Base-by-base conservation (phyloP, 2,888 invertebrate species). In the Monoplex corrugatus region DNA sequence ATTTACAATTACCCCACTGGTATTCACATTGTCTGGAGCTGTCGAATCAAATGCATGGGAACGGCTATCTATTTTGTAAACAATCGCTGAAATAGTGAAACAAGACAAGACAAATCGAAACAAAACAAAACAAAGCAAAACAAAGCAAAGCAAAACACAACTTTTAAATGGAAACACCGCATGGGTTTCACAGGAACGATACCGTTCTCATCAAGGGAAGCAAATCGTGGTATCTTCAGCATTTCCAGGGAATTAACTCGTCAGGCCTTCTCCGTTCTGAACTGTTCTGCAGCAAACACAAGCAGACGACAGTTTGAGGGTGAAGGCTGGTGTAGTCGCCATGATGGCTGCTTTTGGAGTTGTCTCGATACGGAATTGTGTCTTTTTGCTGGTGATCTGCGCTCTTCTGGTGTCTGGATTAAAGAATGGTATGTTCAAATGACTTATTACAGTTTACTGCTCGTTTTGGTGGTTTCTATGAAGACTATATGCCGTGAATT, bases 291-390 rank as follows among this genome's bases (percentile, higher is more conserved):
- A 10, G 10, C 13, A 8, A 8, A 44, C 5, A 10, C n/a, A 19
- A 83, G 57, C 38, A 85, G 44, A 85, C 44, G 82, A 83, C 45
- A 45, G 8, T 8, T 6, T 13, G 45, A 10, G 45, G 23, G 35
- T 35, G 44, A 57, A 28, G 40, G 28, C n/a, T 1, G 87, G 10
- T 28, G 82, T 57, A n/a, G n/a, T 82, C 87, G 87, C 87, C 82
- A 87, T 80, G 87, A 82, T 87, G 87, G 87, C 82, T 78, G 78
- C 75, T n/a, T 35, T 10, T n/a, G 10, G 16, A 19, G 13, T 32
- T 38, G 50, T 28, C 10, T 16, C 16, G 19, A 23, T 50, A 32
- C 3, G 72, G 78, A 44, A 28, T n/a, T 45, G 68, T 13, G 23
- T 16, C 32, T 44, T 40, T 10, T 28, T 87, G 28, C 23, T 35